Conservation (phyloP, 1,140 invertebrate species). For the Drosophila mauritiana region DNA sequence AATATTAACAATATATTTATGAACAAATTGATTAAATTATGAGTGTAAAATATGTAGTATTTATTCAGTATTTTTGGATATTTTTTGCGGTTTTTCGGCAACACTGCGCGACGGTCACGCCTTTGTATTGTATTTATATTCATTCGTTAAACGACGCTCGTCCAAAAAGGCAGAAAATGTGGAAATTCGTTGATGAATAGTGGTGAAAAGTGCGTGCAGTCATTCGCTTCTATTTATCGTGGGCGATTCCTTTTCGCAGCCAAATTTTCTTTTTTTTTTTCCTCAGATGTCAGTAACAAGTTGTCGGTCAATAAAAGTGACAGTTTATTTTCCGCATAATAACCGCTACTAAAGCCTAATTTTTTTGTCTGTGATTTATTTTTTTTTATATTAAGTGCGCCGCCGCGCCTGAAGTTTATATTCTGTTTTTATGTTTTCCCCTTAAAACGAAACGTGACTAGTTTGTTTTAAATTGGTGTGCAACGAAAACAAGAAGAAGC, state of each 20-base stretch:
- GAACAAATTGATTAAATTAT: too few species aligned
- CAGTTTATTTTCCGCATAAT: background rate
- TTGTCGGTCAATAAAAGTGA: background rate
- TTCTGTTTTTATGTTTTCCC: slow-evolving; percentile 35
- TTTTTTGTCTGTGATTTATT: slow-evolving; percentile 4
- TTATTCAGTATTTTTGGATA: too few species aligned
- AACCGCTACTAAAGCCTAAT: background rate
- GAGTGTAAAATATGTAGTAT: too few species aligned
- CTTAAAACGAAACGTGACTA: slow-evolving; percentile 67
- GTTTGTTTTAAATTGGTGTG: slow-evolving; percentile 77
- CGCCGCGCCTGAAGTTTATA: slow-evolving; percentile 2
- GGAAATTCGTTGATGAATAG: too few species aligned
- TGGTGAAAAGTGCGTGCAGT: background rate
- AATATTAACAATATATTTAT: too few species aligned
- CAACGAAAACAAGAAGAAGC: slow-evolving; percentile 19
- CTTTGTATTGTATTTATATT: too few species aligned
- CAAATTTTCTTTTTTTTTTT: background rate
- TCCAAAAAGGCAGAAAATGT: background rate
- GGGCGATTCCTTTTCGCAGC: background rate
- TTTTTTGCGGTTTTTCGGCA: too few species aligned
- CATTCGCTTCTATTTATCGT: background rate
- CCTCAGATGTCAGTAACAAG: slow-evolving; percentile 13
- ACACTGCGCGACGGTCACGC: too few species aligned
- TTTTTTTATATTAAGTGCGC: slow-evolving; percentile 11
- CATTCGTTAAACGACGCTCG: background rate